These are phyloP conservation scores for Trichonephila clavata DNA, from an alignment of 1,140 invertebrate genomes.

Conservation along the genomic window DNA sequence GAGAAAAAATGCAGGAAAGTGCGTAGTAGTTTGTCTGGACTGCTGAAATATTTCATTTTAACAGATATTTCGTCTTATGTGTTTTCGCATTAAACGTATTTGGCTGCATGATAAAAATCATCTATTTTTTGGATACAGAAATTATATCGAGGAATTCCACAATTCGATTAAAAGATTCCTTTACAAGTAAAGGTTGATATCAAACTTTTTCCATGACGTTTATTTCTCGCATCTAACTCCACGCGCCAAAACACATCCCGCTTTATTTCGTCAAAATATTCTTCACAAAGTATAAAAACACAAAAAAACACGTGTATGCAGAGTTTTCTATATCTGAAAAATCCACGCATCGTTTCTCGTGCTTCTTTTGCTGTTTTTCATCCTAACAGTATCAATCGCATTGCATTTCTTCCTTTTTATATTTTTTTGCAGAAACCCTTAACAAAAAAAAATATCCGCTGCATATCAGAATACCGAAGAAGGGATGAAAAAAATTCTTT, in stretches of 20 bases:
- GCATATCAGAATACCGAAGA: conserved; percentile 5
- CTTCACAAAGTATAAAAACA: background rate
- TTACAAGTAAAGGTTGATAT: too few relatives aligned
- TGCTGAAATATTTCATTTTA: too few relatives aligned
- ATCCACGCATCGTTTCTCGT: conserved; percentile 25
- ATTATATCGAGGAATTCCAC: too few relatives aligned
- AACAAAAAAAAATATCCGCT: background rate
- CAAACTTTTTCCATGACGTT: background rate
- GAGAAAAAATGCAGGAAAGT: too few relatives aligned
- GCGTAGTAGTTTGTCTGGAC: too few relatives aligned
- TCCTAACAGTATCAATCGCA: background rate
- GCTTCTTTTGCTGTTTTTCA: background rate
- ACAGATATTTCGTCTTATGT: too few relatives aligned
- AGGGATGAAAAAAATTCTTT: background rate
- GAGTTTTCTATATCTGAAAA: background rate
- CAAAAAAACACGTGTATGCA: background rate
- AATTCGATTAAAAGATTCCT: too few relatives aligned
- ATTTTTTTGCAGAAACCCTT: background rate
- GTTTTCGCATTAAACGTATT: too few relatives aligned
- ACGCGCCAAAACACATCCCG: background rate
- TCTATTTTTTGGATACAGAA: too few relatives aligned
- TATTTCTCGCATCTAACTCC: background rate
- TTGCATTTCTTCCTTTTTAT: background rate
- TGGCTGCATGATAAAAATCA: too few relatives aligned
- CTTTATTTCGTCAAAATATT: conserved; percentile 8